Evolutionary conservation across 2,888 invertebrate genomes (phyloP), one percentile per base, ranked within the genome.

Genomic region (Blastobasis lacticolella): DNA sequence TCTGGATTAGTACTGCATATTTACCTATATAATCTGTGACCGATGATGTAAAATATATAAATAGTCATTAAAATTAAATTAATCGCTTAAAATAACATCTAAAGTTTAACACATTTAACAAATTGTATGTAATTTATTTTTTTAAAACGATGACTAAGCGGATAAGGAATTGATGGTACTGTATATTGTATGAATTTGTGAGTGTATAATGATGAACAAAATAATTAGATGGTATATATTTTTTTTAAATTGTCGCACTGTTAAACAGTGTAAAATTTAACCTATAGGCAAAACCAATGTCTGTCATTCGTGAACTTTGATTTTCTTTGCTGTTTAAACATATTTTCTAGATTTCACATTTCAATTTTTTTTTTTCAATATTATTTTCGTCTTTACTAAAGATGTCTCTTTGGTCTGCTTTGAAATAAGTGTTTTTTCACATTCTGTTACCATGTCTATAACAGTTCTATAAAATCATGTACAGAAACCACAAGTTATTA

Each of bases 151-250:
- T 23, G 23, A 23, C 23, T 50, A 59, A 55, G 60, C 53, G 60
- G 59, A 57, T 51, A 61, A 69, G 73, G 74, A 75, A 74, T 73
- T 71, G 71, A 75, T 64, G 23, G 23, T 23, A 23, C 23, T 23
- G 23, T 23, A 3, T 23, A 23, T 23, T 23, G 23, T 23, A 23
- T 23, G 23, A 23, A 23, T 23, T 23, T 23, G 23, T 23, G 23
- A 23, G 23, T 23, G 23, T 23, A 23, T 23, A 23, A 23, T 23
- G 3, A 23, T 23, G 23, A 23, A 23, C 23, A 23, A 23, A 23
- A 23, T 23, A 23, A 23, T 23, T 23, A 23, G 23, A 3, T 23
- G 23, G 23, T 23, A 23, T 23, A 23, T 23, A 23, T 23, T 23
- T 23, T 23, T 1, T 23, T 2, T 2, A 23, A 23, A 23, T 23